phyloP scores from a whole-genome alignment of 2,113 vertebrate species.

The Ahaetulla prasina region DNA sequence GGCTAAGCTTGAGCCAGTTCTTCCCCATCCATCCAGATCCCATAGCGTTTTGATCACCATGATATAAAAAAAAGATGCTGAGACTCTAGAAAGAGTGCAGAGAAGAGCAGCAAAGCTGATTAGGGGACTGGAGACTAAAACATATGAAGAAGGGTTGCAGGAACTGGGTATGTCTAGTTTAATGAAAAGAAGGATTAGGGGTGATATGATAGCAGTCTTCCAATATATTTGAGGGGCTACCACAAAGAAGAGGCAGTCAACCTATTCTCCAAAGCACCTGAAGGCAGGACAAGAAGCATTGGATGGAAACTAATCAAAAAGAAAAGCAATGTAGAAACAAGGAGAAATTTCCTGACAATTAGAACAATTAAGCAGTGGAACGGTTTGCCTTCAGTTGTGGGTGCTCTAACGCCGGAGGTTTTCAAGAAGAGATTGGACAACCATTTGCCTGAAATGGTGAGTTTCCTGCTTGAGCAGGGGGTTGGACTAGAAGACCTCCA shows the following conservation, averaged over 20 bases:
- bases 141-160: neutral
- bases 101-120: neutral
- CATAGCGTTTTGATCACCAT: neutral
- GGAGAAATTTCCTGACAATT: neutral
- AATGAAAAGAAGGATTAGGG: neutral
- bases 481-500: neutral
- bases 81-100: neutral
- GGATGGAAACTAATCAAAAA: neutral
- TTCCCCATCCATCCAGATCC: neutral
- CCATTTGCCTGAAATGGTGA: neutral
- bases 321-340: neutral
- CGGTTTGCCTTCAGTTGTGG: neutral
- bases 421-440: neutral
- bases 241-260: neutral
- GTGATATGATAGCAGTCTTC: neutral
- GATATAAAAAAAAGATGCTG: neutral
- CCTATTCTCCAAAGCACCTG: neutral
- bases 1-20: neutral
- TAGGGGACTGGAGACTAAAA: neutral
- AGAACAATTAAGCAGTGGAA: neutral
- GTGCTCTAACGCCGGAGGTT: neutral
- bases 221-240: fast-evolving
- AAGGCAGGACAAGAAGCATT: neutral
- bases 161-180: neutral
- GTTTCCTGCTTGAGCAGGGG: neutral